Conservation (phyloP, 2,797 vertebrate species). For the Loris lydekkerianus region DNA sequence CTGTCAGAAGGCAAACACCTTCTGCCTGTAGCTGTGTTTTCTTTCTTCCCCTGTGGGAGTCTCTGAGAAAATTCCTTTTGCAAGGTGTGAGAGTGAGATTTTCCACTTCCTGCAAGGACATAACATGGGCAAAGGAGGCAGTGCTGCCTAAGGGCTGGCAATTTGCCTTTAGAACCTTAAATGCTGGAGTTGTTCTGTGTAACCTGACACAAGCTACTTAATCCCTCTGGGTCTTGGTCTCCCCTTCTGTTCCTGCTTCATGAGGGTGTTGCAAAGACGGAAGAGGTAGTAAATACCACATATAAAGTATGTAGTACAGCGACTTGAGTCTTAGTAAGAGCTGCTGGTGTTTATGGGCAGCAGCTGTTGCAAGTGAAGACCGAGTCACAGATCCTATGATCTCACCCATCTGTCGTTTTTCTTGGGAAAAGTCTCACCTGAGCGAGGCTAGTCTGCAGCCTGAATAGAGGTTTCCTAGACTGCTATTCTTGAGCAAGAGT, state of each 20-base stretch:
- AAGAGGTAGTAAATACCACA: neutral
- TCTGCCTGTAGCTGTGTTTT: neutral
- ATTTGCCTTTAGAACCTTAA: neutral
- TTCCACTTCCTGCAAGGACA: neutral
- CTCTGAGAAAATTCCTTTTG: neutral
- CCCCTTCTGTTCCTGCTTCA: neutral
- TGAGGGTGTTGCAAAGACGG: neutral
- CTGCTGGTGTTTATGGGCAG: neutral
- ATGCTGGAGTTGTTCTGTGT: neutral
- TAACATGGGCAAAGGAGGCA: neutral
- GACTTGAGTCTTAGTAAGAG: neutral
- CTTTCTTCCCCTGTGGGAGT: neutral
- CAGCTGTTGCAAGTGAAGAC: neutral
- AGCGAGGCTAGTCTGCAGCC: conserved; percentile 83
- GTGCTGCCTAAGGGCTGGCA: neutral
- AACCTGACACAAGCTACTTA: neutral
- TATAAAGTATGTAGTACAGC: neutral
- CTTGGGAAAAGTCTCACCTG: conserved; percentile 81
- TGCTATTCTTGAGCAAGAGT: conserved; percentile 80
- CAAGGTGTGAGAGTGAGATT: neutral
- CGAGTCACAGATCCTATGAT: neutral
- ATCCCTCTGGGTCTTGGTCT: neutral
- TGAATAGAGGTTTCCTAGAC: conserved; percentile 60
- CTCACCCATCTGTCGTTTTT: neutral
- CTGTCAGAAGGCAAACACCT: neutral